Evolutionary conservation across 1,140 invertebrate genomes (phyloP).

Genomic region (Drosophila ercepeae): DNA sequence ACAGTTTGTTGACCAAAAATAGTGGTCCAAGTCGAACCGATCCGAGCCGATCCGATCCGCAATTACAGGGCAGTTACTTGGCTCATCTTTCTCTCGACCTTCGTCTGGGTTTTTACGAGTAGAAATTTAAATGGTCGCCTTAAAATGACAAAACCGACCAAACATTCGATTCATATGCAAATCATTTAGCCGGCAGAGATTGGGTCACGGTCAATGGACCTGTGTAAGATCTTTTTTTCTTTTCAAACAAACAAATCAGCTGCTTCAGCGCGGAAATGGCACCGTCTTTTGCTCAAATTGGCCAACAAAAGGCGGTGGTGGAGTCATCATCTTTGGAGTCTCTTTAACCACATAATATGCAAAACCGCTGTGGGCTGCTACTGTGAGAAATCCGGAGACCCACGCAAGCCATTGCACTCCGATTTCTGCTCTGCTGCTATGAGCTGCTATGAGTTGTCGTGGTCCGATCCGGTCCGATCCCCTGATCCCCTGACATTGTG

Average conservation of each 20-base stretch:
- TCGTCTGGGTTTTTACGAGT: conserved; percentile 53
- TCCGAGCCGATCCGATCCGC: conserved; percentile 28
- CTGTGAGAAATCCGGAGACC: not conserved
- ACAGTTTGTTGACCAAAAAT: conserved; percentile 78
- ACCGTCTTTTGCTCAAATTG: conserved; percentile 36
- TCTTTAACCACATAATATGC: conserved; percentile 9
- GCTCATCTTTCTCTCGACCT: conserved; percentile 64
- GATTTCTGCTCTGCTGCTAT: not conserved
- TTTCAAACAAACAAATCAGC: conserved; percentile 23
- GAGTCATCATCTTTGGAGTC: conserved; percentile 26
- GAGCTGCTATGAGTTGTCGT: not conserved
- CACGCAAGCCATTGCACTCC: conserved; percentile 46
- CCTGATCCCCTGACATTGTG: conserved; percentile 39
- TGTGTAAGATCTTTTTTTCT: conserved; percentile 22
- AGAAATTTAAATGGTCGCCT: conserved; percentile 61
- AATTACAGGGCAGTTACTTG: conserved; percentile 34
- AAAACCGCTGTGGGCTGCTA: conserved; percentile 13
- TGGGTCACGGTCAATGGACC: conserved; percentile 80
- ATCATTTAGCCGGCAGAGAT: conserved; percentile 46
- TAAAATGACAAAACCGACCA: conserved; percentile 33
- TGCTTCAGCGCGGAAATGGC: conserved; percentile 47
- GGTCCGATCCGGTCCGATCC: conserved; percentile 7
- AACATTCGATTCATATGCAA: conserved; percentile 63
- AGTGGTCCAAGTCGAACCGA: not conserved
- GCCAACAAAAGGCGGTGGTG: conserved; percentile 15